These are phyloP conservation scores for Sturmia bella DNA, from an alignment of 2,888 invertebrate genomes.

Conservation along the genomic window DNA sequence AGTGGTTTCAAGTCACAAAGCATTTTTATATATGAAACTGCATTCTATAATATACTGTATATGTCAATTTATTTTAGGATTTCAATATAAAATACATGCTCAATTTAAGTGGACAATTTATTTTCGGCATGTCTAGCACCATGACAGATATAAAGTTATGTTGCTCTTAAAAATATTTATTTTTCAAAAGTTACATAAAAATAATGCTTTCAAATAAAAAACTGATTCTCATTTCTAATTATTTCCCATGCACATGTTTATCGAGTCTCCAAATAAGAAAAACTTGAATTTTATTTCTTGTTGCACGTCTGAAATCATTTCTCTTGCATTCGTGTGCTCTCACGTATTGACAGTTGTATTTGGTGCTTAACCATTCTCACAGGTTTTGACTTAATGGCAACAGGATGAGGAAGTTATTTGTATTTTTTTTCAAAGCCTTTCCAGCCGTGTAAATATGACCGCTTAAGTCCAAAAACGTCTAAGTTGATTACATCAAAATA, in stretches of 20 bases:
- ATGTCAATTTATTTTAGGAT: slow-evolving; percentile 29
- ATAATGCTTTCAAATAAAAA: slow-evolving; percentile 6
- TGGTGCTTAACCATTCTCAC: neutral
- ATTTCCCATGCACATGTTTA: slow-evolving; percentile 15
- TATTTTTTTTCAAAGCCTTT: neutral
- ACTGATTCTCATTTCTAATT: slow-evolving; percentile 30
- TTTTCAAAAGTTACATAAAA: slow-evolving; percentile 12
- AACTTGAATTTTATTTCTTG: slow-evolving; percentile 8
- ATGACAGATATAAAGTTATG: neutral
- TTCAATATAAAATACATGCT: neutral
- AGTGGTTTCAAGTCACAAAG: slow-evolving; percentile 21
- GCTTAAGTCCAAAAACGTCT: neutral
- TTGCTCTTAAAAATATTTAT: neutral
- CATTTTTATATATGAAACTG: slow-evolving; percentile 21
- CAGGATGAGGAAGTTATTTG: neutral
- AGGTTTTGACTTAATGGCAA: neutral
- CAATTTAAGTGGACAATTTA: slow-evolving; percentile 9
- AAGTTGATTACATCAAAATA: too few species aligned
- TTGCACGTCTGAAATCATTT: slow-evolving; percentile 23
- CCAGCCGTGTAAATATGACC: too few species aligned
- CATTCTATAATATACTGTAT: slow-evolving; percentile 4
- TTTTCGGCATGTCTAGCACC: neutral
- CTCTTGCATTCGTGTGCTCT: slow-evolving; percentile 2
- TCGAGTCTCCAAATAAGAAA: neutral
- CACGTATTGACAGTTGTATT: neutral